These are phyloP conservation scores for Oreonectes daqikongensis DNA, from an alignment of 2,797 vertebrate species.

Conservation along the genomic window DNA sequence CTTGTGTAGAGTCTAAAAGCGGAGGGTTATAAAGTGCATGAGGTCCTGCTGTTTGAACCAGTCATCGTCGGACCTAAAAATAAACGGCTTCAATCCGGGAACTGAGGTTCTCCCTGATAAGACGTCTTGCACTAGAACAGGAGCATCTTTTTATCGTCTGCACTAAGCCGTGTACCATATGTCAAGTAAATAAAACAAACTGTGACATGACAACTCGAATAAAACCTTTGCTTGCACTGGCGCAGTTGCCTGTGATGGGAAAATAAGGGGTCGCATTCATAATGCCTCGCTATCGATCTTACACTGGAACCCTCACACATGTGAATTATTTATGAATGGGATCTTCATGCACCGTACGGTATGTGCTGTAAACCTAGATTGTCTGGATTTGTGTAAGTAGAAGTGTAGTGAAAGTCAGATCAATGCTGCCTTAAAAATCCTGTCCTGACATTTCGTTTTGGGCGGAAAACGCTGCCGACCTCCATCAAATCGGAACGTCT, in stretches of 20 bases:
- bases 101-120: constrained; percentile 16
- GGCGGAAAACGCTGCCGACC: not conserved
- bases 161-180: constrained; percentile 8
- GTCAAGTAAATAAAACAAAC: constrained; percentile 40
- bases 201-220: constrained; percentile 19
- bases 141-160: constrained; percentile 27
- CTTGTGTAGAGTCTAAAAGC: constrained; percentile 28
- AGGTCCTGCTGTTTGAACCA: constrained; percentile 26
- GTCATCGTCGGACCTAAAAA: constrained; percentile 53
- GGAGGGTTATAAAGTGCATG: constrained; percentile 20
- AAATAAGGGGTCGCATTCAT: constrained; percentile 18
- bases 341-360: constrained; percentile 27
- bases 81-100: constrained; percentile 41
- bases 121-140: constrained; percentile 34
- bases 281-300: constrained; percentile 44
- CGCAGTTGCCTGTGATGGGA: constrained; percentile 39
- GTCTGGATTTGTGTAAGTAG: not conserved
- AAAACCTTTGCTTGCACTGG: constrained; percentile 39
- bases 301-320: constrained; percentile 30
- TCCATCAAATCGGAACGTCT: not conserved
- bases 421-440: not conserved
- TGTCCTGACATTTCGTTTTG: not conserved
- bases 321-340: constrained; percentile 57
- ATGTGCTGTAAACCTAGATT: constrained; percentile 16
- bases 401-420: constrained; percentile 24